Percentiles rank a stretch among this genome's conserved stretches.
Evolutionary conservation across 2,113 vertebrate genomes (phyloP).

Genomic region (Atherinomorus stipes): DNA sequence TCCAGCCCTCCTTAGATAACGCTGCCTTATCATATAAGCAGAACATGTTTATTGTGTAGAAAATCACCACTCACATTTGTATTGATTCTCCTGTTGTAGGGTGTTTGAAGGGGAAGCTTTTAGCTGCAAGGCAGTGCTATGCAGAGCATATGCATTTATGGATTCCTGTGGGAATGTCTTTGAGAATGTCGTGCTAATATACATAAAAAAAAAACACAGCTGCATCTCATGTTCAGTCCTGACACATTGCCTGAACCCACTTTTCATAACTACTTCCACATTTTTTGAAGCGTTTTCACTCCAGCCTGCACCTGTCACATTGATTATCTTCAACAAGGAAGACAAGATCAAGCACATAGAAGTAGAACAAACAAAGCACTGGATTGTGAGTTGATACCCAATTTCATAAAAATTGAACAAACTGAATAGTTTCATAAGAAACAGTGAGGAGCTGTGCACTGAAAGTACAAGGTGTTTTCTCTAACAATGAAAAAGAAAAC

Average conservation of each 20-base stretch:
- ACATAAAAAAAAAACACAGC: conserved; percentile 40
- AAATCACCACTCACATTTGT: conserved; percentile 47
- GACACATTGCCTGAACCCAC: conserved; percentile 17
- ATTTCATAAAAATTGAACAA: conserved; percentile 54
- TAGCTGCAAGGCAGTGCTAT: conserved; percentile 26
- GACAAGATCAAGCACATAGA: conserved; percentile 42
- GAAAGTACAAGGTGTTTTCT: too few relatives aligned
- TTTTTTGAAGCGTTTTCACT: conserved; percentile 38
- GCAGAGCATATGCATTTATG: conserved; percentile 51
- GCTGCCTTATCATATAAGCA: conserved; percentile 33
- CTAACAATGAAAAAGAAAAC: conserved; percentile 6
- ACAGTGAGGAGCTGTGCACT: conserved; percentile 19
- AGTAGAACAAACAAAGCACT: conserved; percentile 44
- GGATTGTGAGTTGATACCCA: conserved; percentile 54
- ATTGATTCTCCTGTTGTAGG: conserved; percentile 67
- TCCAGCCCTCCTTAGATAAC: conserved; percentile 42
- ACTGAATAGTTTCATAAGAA: conserved; percentile 43
- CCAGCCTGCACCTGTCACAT: conserved; percentile 54
- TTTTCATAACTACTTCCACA: conserved; percentile 23
- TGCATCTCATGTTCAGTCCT: conserved; percentile 29
- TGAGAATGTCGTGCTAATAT: conserved; percentile 40
- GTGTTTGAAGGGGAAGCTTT: conserved; percentile 71
- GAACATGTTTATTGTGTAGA: conserved; percentile 48
- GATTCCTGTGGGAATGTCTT: conserved; percentile 59
- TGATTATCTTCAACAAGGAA: conserved; percentile 60